Evolutionary conservation across 2,797 vertebrate genomes (phyloP), one percentile per base, ranked within the genome.

Genomic region (Pseudochirops corinnae): DNA sequence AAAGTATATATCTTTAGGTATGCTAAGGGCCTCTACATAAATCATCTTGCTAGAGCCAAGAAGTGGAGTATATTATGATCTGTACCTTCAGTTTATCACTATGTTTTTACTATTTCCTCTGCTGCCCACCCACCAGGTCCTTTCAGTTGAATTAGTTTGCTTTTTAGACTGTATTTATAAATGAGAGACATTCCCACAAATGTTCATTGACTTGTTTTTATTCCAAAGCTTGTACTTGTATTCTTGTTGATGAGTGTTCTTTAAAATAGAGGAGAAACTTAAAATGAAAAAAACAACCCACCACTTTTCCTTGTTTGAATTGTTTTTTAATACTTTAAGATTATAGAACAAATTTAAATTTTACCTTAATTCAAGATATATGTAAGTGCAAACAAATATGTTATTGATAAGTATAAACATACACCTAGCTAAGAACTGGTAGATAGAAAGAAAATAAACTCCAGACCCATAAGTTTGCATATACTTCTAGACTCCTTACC

Each of bases 281-380:
- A 46, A 87, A 50, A 46, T 82, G 11, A 82, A 26, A 46, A 46
- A 9, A 46, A 46, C 26, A 46, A 46, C 14, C 6, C 53, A 53
- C 10, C 5, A 39, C 5, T 21, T 39, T 74, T 74, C 16, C 67
- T 74, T 82, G 39, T 50, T 46, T 87, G 21, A 87, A 87, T 33
- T 87, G 10, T 82, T 87, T 74, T 60, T 50, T 26, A 82, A 50
- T 50, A 87, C 39, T 93, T 95, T 91, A 50, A 87, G 33, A 96
- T 9, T 33, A n/a, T 10, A 95, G 67, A 96, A 93, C 24, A 28
- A 87, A 92, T 94, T 95, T 93, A 91, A 95, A 90, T 67, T 87
- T 55, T 93, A 74, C 92, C 39, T 87, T 87, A 87, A 87, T 26
- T 46, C 39, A 87, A 87, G 39, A 50, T 87, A 50, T 46, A 87